Base-by-base conservation (phyloP, 1,140 invertebrate species). In the Cyphomyrmex costatus region DNA sequence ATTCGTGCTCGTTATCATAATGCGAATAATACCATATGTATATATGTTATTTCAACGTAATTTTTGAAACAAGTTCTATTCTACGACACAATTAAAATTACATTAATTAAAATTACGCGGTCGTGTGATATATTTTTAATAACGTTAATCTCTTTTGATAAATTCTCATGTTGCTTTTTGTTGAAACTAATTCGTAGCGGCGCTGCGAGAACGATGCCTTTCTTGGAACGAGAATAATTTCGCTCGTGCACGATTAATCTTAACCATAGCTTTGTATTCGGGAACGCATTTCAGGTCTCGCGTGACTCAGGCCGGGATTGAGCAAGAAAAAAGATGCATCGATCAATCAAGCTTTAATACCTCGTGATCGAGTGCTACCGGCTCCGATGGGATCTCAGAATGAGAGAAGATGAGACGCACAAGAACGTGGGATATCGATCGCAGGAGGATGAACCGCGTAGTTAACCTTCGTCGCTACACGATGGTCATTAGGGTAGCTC, bases 401-500 rank as follows among this genome's bases (percentile, higher is more conserved):
- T 53, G 61, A 60, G 79, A 60, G 66, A 21, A 30, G 30, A 36
- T n/a, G 49, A 46, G 66, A 46, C 68, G 79, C 53, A 24, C 53
- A 83, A 73, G 79, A 83, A 83, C 79, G 79, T 83, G 79, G 79
- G 79, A 83, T 83, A 83, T 83, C 79, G 79, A 83, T 83, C 68
- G 79, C 68, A 53, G 53, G 71, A 58, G 68, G 68, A 83, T 60
- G 79, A 71, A 71, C 68, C 68, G 68, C 79, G 68, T 60, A 61
- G 79, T 83, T 83, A 85, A 84, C 80, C 82, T 85, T 87, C 86
- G 80, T 85, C 66, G 36, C 49, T 73, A 82, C 74, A 86, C 61
- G 80, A 56, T 53, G 80, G 60, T 85, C 86, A 85, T 87, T 87
- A 87, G 80, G 82, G 60, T 84, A 76, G 70, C 82, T 63, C 80